phyloP scores from a whole-genome alignment of 2,113 vertebrate species.

The Setophaga coronata region DNA sequence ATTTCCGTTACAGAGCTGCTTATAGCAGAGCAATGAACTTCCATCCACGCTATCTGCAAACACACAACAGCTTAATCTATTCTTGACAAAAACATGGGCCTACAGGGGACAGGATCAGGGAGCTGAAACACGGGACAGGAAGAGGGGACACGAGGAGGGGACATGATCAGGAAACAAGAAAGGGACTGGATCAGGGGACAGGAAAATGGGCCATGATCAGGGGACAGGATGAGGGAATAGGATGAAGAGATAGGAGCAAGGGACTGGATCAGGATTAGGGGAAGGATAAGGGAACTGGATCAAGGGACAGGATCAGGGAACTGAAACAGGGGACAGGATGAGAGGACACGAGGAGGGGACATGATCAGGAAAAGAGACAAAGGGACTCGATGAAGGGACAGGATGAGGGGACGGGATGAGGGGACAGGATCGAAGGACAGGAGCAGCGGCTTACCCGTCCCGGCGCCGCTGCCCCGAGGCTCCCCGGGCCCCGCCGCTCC shows the following conservation, averaged over 20 bases:
- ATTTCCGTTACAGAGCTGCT: background rate
- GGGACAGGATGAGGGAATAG: no score
- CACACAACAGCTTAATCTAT: fast-evolving
- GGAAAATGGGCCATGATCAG: no score
- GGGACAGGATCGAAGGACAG: fast-evolving
- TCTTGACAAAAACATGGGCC: no score
- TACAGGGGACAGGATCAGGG: background rate
- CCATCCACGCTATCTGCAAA: fast-evolving
- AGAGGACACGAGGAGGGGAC: background rate
- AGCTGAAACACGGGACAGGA: fast-evolving
- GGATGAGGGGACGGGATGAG: fast-evolving
- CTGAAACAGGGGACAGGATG: background rate
- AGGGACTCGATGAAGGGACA: fast-evolving
- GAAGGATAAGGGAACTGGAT: background rate
- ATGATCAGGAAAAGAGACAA: no score
- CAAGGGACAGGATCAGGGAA: background rate
- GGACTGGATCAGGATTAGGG: background rate
- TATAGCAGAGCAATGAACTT: background rate
- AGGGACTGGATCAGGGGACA: fast-evolving
- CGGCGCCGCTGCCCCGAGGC: background rate
- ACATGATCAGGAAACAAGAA: no score
- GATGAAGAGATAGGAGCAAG: no score
- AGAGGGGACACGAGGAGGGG: fast-evolving
- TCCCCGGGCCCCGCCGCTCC: background rate
- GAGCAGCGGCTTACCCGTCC: background rate